phyloP scores from a whole-genome alignment of 2,888 invertebrate species.

The Helleia helle region DNA sequence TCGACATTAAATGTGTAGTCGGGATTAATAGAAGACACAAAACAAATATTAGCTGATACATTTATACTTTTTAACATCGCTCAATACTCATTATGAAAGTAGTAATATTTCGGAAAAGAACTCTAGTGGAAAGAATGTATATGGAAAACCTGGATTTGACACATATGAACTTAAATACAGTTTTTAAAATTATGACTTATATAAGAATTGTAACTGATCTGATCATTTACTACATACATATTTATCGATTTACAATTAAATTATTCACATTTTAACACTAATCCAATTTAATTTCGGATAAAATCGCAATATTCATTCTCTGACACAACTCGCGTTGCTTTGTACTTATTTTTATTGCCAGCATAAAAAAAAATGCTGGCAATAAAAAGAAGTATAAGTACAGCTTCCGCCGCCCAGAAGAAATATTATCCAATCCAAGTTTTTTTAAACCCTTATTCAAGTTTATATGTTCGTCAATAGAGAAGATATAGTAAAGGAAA shows the following conservation, averaged over 20 bases:
- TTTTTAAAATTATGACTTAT: slow-evolving; percentile 7
- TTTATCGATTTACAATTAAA: slow-evolving; percentile 21
- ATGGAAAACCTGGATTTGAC: slow-evolving; percentile 49
- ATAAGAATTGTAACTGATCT: not conserved
- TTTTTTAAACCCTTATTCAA: no score
- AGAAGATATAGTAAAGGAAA: no score
- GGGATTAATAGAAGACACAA: slow-evolving; percentile 15
- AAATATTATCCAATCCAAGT: no score
- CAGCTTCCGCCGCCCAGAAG: no score
- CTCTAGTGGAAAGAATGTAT: not conserved
- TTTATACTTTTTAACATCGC: not conserved
- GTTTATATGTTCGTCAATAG: no score
- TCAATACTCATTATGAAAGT: not conserved
- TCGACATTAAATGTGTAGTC: slow-evolving; percentile 24
- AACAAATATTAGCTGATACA: slow-evolving; percentile 7
- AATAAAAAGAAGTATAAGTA: no score
- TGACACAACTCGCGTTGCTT: slow-evolving; percentile 68
- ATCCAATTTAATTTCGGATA: slow-evolving; percentile 36
- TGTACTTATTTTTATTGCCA: slow-evolving; percentile 47
- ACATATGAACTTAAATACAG: slow-evolving; percentile 42
- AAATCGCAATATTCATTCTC: slow-evolving; percentile 52
- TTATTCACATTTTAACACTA: slow-evolving; percentile 42
- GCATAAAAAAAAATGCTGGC: no score
- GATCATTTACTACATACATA: slow-evolving; percentile 28
- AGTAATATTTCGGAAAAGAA: not conserved